phyloP scores from a whole-genome alignment of 2,888 invertebrate species.

The Cryptocheilus praepositus region DNA sequence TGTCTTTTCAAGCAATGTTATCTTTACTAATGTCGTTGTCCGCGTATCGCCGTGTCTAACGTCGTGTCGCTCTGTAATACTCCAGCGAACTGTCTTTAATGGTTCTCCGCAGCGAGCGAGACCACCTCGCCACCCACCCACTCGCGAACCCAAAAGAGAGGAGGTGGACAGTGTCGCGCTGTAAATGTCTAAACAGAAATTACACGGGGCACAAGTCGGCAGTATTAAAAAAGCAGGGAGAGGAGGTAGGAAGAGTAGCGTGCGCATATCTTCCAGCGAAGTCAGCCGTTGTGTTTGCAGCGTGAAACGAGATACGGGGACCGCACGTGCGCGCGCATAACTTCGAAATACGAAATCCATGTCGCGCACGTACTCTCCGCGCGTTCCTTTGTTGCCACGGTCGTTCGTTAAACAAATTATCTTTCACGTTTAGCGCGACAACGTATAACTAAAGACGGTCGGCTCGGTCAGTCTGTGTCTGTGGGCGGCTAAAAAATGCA shows the following conservation, averaged over 20 bases:
- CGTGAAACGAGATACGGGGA: conserved; percentile 48
- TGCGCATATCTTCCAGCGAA: conserved; percentile 20
- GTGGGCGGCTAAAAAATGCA: conserved; percentile 3
- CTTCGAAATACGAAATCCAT: background rate
- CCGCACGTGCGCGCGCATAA: conserved; percentile 23
- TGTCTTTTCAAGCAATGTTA: too few species aligned
- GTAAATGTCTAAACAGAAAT: too few species aligned
- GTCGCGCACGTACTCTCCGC: background rate
- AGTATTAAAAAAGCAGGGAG: background rate
- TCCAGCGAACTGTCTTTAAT: too few species aligned
- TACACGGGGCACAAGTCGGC: too few species aligned
- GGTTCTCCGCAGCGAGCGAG: too few species aligned
- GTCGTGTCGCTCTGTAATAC: too few species aligned
- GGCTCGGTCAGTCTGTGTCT: background rate
- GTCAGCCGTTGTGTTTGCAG: conserved; percentile 40
- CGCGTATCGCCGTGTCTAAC: too few species aligned
- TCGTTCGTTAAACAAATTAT: conserved; percentile 1
- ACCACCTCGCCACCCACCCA: too few species aligned
- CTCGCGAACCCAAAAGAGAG: too few species aligned
- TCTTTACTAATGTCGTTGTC: too few species aligned
- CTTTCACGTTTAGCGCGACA: conserved; percentile 5
- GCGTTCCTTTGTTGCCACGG: background rate
- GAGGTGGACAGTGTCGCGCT: too few species aligned
- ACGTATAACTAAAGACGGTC: background rate
- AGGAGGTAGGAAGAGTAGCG: background rate